Base-by-base conservation (phyloP, 2,113 vertebrate species). In the Brachypodius melanocephalos region DNA sequence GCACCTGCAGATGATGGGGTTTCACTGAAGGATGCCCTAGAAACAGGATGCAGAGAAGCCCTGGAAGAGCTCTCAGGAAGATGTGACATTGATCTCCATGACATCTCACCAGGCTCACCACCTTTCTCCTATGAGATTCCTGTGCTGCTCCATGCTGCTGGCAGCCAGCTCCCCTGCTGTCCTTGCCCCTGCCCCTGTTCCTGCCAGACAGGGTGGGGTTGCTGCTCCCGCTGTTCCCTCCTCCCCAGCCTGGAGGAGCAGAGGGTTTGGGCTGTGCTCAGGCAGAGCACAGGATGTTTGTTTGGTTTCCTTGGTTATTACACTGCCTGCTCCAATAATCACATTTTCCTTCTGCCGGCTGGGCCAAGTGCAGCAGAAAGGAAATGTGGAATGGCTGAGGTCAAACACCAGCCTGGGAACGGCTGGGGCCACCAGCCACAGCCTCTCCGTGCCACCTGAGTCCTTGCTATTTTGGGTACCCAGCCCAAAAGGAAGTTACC, bases 281-380 rank as follows among this genome's bases (percentile, higher is more conserved):
- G 69, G 85, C 71, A 67, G 72, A 92, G 87, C 75, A 74, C 74
- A 61, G 72, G 85, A 82, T 97, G 91, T 97, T 97, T 97, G 97
- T 97, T 97, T 97, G 93, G 95, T 97, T 97, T 91, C 96, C 97
- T 81, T 95, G 88, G 97, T 97, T 97, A 97, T 96, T 79, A 59
- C 83, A 78, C 57, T n/a, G 93, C 88, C 83, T 88, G 90, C 72
- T 81, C 75, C 65, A 81, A 61, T 88, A 72, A 95, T 97, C 95
- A 97, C 68, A 92, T 96, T 97, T 97, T 97, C 96, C 96, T 91
- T 92, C 38, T 83, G 54, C 71, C 0, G 34, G 42, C 65, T 79
- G 77, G 78, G 86, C 95, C 89, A 89, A 93, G 71, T 62, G 65
- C 52, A 78, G 85, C 40, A 85, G 55, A 93, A 59, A 81, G 59